Conservation (phyloP, 2,113 vertebrate species). For the Atlantisia rogersi region DNA sequence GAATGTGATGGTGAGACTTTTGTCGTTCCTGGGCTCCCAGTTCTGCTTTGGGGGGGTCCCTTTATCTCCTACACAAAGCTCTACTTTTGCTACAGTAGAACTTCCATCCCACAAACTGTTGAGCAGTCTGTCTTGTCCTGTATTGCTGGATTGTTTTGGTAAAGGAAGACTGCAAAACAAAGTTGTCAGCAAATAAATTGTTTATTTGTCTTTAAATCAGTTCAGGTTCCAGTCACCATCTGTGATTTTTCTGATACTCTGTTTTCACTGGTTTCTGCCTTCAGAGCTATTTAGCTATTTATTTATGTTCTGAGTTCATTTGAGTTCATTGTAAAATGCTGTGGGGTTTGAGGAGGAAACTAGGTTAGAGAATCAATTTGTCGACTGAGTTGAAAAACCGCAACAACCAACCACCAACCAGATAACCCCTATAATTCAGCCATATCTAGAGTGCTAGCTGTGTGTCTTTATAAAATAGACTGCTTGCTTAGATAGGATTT, state of each 20-base stretch:
- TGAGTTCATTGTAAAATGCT: conserved; percentile 59
- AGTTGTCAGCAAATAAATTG: not conserved
- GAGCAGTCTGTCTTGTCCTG: not conserved
- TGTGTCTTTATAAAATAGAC: not conserved
- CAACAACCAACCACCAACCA: not conserved
- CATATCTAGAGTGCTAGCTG: not conserved
- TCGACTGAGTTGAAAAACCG: conserved; percentile 11
- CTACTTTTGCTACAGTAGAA: not conserved
- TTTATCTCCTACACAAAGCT: not conserved
- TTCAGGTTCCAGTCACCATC: not conserved
- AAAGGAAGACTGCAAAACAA: not conserved
- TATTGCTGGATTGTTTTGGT: not conserved
- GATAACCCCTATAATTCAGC: not conserved
- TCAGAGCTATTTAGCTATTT: not conserved
- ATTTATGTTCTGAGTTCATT: conserved; percentile 41
- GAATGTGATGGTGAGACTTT: not conserved
- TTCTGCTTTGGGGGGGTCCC: not conserved
- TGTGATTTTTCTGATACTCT: not conserved
- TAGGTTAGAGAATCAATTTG: conserved; percentile 67
- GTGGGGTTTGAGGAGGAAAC: conserved; percentile 46
- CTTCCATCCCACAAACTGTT: not conserved
- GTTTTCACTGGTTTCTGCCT: not conserved
- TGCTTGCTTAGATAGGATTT: not conserved
- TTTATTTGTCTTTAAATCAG: not conserved
- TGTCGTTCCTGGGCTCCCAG: not conserved